phyloP scores from a whole-genome alignment of 92 coral and sea anemone genomes.

The Blastomussa wellsi region DNA sequence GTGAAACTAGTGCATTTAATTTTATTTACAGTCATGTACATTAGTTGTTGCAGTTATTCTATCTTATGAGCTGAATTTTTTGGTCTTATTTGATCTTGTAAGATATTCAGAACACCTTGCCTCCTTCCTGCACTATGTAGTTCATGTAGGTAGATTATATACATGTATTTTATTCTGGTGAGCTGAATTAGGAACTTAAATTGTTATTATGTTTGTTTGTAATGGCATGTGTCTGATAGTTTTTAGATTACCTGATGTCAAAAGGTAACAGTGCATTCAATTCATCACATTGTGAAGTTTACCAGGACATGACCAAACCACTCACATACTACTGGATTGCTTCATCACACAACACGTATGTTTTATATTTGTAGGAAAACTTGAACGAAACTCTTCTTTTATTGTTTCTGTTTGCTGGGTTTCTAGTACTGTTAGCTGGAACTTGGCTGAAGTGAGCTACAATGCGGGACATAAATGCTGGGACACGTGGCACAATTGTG shows the following conservation, averaged over 20 bases:
- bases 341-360: slow-evolving; percentile 98
- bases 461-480: too few species aligned
- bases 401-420: background rate
- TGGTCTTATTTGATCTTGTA: too few species aligned
- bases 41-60: too few species aligned
- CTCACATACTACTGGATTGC: slow-evolving; percentile 94
- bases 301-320: slow-evolving; percentile 98
- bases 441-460: background rate
- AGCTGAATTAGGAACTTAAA: too few species aligned
- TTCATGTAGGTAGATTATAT: too few species aligned
- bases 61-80: too few species aligned
- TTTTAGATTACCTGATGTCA: slow-evolving; percentile 90
- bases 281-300: slow-evolving; percentile 90
- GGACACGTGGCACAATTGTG: too few species aligned
- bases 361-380: background rate
- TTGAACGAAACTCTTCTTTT: background rate
- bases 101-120: too few species aligned
- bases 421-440: background rate
- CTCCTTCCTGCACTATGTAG: too few species aligned
- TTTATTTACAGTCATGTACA: too few species aligned
- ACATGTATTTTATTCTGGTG: too few species aligned
- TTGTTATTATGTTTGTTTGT: background rate
- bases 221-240: slow-evolving; percentile 52
- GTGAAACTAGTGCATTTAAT: too few species aligned
- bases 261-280: slow-evolving; percentile 94